Conservation (phyloP, 2,888 invertebrate species). For the Pegoplata infirma region DNA sequence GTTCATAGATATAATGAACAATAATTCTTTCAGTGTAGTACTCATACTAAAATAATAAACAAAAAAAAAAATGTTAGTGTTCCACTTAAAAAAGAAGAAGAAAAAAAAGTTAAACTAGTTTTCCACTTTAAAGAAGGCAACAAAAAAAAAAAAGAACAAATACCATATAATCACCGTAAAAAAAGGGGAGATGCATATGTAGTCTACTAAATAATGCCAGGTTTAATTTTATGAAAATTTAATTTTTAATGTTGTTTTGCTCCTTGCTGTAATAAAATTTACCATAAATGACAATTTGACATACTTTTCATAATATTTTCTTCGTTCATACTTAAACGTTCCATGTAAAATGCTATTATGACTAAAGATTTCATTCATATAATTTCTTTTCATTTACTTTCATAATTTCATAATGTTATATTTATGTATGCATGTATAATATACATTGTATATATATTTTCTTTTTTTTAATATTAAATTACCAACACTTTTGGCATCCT, state of each 20-base stretch:
- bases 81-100: background rate
- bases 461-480: constrained; percentile 2
- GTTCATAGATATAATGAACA: too few relatives aligned
- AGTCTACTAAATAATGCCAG: background rate
- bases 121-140: background rate
- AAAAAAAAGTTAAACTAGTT: constrained; percentile 14
- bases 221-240: constrained; percentile 8
- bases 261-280: constrained; percentile 20
- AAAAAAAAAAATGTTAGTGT: constrained; percentile 1
- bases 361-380: background rate
- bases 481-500: background rate
- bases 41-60: constrained; percentile 1
- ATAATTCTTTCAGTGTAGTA: background rate
- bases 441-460: too few relatives aligned
- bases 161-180: background rate
- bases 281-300: constrained; percentile 49
- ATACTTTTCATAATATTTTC: constrained; percentile 36
- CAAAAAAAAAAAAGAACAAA: background rate
- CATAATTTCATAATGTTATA: constrained; percentile 13
- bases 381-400: constrained; percentile 9
- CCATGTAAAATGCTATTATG: background rate
- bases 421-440: too few relatives aligned
- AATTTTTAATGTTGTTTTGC: background rate
- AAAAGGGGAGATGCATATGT: background rate
- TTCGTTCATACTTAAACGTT: background rate